These are phyloP conservation scores for Intellagama lesueurii DNA, from an alignment of 2,797 vertebrate species.

Conservation along the genomic window DNA sequence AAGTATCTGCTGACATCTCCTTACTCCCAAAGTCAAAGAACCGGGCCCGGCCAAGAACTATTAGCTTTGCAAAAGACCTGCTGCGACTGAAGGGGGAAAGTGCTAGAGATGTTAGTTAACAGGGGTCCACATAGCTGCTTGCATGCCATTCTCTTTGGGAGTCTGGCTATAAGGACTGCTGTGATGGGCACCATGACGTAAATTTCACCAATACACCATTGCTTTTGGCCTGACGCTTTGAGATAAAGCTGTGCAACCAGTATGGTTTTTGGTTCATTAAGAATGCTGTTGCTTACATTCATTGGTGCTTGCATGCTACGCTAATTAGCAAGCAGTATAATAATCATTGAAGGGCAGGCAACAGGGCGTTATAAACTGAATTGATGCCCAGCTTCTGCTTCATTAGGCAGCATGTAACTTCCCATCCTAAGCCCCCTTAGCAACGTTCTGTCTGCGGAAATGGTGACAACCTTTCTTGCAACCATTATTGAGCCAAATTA, in stretches of 20 bases:
- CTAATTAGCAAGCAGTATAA: conserved; percentile 31
- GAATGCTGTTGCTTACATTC: conserved; percentile 18
- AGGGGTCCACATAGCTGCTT: not conserved
- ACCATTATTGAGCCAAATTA: conserved; percentile 57
- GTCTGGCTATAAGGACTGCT: not conserved
- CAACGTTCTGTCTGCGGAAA: conserved; percentile 41
- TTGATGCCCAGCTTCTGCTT: conserved; percentile 24
- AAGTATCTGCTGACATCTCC: too few species aligned
- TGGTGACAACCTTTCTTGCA: conserved; percentile 28
- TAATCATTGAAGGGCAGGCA: conserved; percentile 35
- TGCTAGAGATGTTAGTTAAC: not conserved
- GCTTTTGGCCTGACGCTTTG: not conserved
- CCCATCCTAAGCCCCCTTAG: not conserved
- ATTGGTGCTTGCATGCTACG: not conserved
- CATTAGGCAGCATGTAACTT: conserved; percentile 8
- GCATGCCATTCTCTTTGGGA: not conserved
- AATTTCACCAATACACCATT: not conserved
- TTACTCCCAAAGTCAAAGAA: too few species aligned
- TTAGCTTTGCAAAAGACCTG: not conserved
- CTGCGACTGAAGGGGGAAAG: not conserved
- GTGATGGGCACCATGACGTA: not conserved
- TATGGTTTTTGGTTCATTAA: not conserved
- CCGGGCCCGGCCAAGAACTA: not conserved
- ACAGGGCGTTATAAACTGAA: not conserved
- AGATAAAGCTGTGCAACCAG: not conserved